Evolutionary conservation across 2,113 vertebrate genomes (phyloP).

Genomic region (Grallaria varia): DNA sequence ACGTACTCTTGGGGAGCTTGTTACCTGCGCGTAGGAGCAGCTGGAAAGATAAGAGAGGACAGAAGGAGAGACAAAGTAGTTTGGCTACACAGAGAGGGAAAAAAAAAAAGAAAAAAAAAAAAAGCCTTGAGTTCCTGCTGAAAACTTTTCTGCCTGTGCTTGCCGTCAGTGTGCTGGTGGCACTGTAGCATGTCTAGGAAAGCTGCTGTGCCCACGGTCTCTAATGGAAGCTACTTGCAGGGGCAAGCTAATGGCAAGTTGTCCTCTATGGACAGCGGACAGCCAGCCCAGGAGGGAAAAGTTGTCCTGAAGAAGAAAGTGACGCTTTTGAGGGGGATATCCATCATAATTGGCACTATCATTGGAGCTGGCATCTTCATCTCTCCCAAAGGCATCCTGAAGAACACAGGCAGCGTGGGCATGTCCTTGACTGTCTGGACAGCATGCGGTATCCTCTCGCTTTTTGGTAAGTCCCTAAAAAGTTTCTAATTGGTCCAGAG

Average conservation of each 20-base stretch:
- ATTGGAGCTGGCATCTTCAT: constrained; percentile 98
- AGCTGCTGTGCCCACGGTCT: constrained; percentile 44
- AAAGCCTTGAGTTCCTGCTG: neutral
- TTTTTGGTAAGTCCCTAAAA: constrained; percentile 87
- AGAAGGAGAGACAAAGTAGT: neutral
- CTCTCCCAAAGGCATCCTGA: constrained; percentile 92
- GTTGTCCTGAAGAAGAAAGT: constrained; percentile 91
- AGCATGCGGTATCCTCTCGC: constrained; percentile 88
- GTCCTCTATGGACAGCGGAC: neutral
- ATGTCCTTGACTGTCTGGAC: constrained; percentile 92
- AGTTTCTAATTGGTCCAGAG: constrained; percentile 44
- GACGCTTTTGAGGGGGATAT: constrained; percentile 88
- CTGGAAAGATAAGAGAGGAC: neutral
- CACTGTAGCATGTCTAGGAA: constrained; percentile 78
- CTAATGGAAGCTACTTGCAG: constrained; percentile 63
- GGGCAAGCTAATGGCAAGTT: constrained; percentile 45
- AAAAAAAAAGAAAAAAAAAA: neutral
- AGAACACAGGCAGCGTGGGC: constrained; percentile 89
- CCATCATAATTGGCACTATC: constrained; percentile 94
- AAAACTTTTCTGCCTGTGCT: constrained; percentile 33
- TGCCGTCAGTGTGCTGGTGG: neutral
- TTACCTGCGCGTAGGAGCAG: constrained; percentile 38
- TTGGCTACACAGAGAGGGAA: neutral
- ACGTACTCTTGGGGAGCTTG: neutral
- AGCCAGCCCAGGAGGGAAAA: constrained; percentile 51